Evolutionary conservation across 2,113 vertebrate species (phyloP), one percentile per base, ranked within the genome.

Genomic region (Rana temporaria): DNA sequence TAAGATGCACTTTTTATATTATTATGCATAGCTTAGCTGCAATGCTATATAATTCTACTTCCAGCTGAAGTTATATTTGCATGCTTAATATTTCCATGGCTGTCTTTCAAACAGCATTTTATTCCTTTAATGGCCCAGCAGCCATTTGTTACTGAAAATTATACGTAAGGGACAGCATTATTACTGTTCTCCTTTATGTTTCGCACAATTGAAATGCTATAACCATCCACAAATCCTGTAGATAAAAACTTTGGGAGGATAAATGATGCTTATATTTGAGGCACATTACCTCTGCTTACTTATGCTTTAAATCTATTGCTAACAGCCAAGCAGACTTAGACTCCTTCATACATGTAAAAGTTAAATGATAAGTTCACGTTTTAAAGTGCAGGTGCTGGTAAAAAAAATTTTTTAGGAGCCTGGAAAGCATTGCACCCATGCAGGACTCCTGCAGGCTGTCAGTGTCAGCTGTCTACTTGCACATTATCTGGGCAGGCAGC

Each of bases 151-250:
- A 19, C 59, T 64, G 57, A 24, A 72, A 64, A 72, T 64, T 17
- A 34, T 74, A 57, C 79, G 34, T 67, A 3, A 24, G 70, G 63
- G 70, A 75, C 20, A 42, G 26, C 8, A 74, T 12, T 64, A 57
- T 32, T 52, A 34, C 48, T 71, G 4, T 6, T 42, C 55, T 67
- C 26, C 63, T 73, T 64, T 75, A 82, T 52, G 80, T 65, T 57
- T 68, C 63, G 48, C 71, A 75, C 80, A 75, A 75, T 38, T 82
- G 52, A 30, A 75, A 53, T 48, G 18, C 63, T 42, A 82, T 66
- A 57, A 67, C 52, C 62, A n/a, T 73, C 15, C 19, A 24, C 30
- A 12, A 42, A 64, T 63, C 42, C 79, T 74, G 63, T 56, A 53
- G 56, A 55, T 70, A 57, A 72, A 72, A 74, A 82, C 19, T 22